Percentiles rank a stretch among this genome's conserved stretches.
Evolutionary conservation across 2,113 vertebrate species (phyloP).

Genomic region (Mesembrinibis cayennensis): DNA sequence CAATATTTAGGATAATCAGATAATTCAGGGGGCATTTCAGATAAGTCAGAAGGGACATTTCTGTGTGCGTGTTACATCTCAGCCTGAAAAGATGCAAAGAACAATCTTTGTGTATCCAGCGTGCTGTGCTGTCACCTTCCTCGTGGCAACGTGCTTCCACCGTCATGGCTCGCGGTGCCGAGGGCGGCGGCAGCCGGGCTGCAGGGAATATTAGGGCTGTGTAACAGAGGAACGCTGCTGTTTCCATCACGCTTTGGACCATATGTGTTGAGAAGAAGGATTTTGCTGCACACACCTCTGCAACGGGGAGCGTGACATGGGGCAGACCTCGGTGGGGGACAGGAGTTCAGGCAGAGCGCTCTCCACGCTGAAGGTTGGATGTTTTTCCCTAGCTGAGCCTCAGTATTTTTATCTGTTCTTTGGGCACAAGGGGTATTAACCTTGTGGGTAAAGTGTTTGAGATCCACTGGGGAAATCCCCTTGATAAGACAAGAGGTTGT

Average conservation of each 20-base stretch:
- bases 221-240: not conserved
- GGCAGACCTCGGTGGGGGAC: not conserved
- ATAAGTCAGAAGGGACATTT: not conserved
- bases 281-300: not conserved
- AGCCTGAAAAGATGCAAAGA: not conserved
- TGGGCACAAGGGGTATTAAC: not conserved
- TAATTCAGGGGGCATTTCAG: not conserved
- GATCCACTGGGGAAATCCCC: not conserved
- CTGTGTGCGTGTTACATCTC: not conserved
- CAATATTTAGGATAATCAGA: not conserved
- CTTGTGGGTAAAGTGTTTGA: not conserved
- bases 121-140: not conserved
- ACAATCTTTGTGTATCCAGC: not conserved
- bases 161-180: rapidly evolving
- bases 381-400: not conserved
- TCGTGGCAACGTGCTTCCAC: rapidly evolving
- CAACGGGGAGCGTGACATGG: not conserved
- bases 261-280: not conserved
- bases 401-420: not conserved
- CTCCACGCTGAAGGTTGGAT: not conserved
- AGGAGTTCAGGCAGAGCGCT: not conserved
- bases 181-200: not conserved
- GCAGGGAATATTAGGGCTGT: not conserved
- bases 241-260: not conserved
- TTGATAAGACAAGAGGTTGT: not conserved